Percentiles rank a stretch among this genome's conserved stretches.
Conservation (phyloP, 2,888 invertebrate species). For the Amblyjoppa fuscipennis region DNA sequence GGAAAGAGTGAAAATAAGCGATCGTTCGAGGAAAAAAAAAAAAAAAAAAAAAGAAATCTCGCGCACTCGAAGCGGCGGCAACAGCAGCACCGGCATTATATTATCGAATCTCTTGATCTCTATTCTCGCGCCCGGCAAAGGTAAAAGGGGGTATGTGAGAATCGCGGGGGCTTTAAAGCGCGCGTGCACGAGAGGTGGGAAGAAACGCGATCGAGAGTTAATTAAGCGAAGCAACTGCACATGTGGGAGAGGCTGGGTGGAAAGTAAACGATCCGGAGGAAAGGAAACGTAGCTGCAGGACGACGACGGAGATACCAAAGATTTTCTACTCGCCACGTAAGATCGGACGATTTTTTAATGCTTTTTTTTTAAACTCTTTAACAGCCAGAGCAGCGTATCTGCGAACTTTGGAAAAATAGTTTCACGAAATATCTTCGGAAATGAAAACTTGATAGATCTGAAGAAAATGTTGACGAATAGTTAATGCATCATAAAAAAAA, state of each 20-base stretch:
- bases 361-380: not conserved
- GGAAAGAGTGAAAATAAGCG: conserved; percentile 41
- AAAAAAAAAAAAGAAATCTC: conserved; percentile 28
- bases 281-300: conserved; percentile 18
- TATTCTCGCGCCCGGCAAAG: conserved; percentile 66
- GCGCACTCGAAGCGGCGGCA: conserved; percentile 68
- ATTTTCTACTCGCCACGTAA: conserved; percentile 65
- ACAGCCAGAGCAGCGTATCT: too few relatives aligned
- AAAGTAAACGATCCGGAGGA: conserved; percentile 34
- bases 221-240: conserved; percentile 77
- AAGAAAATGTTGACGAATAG: too few relatives aligned
- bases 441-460: too few relatives aligned
- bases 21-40: conserved; percentile 28
- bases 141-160: conserved; percentile 63
- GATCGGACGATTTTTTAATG: conserved; percentile 57
- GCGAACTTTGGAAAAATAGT: too few relatives aligned
- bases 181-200: conserved; percentile 67
- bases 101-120: conserved; percentile 81
- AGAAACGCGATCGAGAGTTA: conserved; percentile 76
- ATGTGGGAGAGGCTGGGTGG: conserved; percentile 55
- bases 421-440: too few relatives aligned
- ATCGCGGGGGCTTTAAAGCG: conserved; percentile 72
- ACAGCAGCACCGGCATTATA: conserved; percentile 71
- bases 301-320: conserved; percentile 65
- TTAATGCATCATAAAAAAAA: too few relatives aligned